phyloP scores from a whole-genome alignment of 2,888 invertebrate genomes.

The Bombylius discolor region DNA sequence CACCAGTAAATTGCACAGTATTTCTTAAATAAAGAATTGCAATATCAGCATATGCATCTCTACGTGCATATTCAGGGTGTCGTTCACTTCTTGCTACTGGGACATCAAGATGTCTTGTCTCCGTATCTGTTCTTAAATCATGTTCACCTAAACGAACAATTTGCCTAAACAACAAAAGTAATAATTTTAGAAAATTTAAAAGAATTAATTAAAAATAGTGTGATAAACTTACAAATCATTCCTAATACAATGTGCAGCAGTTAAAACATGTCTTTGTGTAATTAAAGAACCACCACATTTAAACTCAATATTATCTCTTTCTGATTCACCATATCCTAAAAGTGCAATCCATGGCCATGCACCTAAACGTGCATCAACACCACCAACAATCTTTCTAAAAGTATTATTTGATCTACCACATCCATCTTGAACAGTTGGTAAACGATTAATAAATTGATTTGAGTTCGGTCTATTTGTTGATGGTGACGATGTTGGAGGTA shows the following conservation, averaged over 20 bases:
- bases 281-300: conserved; percentile 41
- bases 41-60: conserved; percentile 58
- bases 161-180: conserved; percentile 36
- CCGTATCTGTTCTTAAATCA: conserved; percentile 48
- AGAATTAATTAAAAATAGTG: too few relatives aligned
- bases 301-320: conserved; percentile 29
- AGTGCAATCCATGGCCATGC: conserved; percentile 72
- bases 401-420: conserved; percentile 50
- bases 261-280: conserved; percentile 51
- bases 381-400: conserved; percentile 57
- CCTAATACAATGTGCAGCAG: conserved; percentile 37
- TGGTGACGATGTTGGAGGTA: not conserved
- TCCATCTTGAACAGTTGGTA: conserved; percentile 35
- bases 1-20: not conserved
- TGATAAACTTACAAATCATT: conserved; percentile 24
- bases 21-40: conserved; percentile 46
- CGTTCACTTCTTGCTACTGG: conserved; percentile 27
- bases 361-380: conserved; percentile 50
- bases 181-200: not conserved
- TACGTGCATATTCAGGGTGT: conserved; percentile 24
- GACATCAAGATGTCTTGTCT: conserved; percentile 47
- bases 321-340: conserved; percentile 48
- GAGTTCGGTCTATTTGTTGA: not conserved
- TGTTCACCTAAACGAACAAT: conserved; percentile 66
- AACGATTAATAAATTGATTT: not conserved